A percentile compares a stretch with the other conserved stretches of the same genome.
These are phyloP conservation scores for Elgaria multicarinata DNA, from an alignment of 2,113 vertebrate species.

Conservation along the genomic window DNA sequence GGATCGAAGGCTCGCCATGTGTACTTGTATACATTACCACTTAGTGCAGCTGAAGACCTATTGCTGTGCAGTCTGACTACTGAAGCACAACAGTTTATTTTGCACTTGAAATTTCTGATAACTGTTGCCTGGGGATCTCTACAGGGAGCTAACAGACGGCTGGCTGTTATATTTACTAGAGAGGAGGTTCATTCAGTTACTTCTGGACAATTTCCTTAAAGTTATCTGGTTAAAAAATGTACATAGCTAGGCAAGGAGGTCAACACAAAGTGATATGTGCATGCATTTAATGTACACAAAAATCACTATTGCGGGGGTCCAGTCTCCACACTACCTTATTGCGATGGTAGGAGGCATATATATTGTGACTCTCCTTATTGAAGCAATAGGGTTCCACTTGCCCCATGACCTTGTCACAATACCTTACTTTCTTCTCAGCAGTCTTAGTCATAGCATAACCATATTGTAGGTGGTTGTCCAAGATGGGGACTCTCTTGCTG, in stretches of 20 bases:
- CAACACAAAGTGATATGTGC: slow-evolving; percentile 46
- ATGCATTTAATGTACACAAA: background rate
- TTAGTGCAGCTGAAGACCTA: slow-evolving; percentile 44
- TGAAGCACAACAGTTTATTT: slow-evolving; percentile 58
- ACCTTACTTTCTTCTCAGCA: background rate
- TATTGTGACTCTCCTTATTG: background rate
- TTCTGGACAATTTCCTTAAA: slow-evolving; percentile 65
- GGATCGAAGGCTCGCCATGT: slow-evolving; percentile 35
- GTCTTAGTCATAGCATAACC: background rate
- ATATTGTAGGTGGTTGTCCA: background rate
- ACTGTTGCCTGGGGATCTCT: slow-evolving; percentile 71
- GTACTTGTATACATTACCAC: slow-evolving; percentile 40
- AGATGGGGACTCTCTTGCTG: background rate
- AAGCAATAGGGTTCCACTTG: too few species aligned
- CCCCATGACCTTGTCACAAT: background rate
- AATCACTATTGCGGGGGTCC: too few species aligned
- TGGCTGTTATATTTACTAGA: slow-evolving; percentile 72
- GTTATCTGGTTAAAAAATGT: slow-evolving; percentile 55
- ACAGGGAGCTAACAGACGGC: slow-evolving; percentile 69
- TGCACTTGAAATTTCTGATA: slow-evolving; percentile 74
- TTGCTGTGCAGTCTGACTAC: slow-evolving; percentile 34
- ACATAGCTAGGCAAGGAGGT: slow-evolving; percentile 44
- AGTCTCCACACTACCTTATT: background rate
- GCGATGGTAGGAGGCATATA: background rate
- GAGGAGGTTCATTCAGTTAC: slow-evolving; percentile 65